Percentiles rank a stretch among this genome's conserved stretches.
Conservation (phyloP, 2,113 vertebrate genomes). For the Phoenicopterus ruber region DNA sequence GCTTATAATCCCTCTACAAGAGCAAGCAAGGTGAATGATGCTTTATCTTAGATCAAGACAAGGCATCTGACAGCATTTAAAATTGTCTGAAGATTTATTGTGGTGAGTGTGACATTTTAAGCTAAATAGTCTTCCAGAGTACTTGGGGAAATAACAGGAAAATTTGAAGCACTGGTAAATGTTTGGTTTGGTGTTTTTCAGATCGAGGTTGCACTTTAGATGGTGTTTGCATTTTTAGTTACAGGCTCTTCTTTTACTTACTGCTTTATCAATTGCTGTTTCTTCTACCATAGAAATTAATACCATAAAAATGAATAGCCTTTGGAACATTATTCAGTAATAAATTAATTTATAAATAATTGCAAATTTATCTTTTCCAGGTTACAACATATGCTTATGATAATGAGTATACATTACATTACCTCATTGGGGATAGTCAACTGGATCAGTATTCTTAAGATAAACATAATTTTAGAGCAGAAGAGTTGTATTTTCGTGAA, state of each 20-base stretch:
- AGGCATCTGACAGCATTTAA: constrained; percentile 15
- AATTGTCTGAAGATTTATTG: not conserved
- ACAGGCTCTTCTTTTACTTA: not conserved
- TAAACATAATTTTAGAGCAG: not conserved
- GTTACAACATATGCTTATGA: not conserved
- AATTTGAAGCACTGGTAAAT: not conserved
- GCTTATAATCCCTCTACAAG: constrained; percentile 70
- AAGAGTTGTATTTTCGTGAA: not conserved
- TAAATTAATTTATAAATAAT: not conserved
- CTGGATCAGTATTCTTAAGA: not conserved
- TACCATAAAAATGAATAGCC: not conserved
- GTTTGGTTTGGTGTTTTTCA: not conserved
- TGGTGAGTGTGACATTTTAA: not conserved
- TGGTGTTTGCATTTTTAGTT: not conserved
- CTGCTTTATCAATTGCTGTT: not conserved
- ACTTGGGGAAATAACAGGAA: not conserved
- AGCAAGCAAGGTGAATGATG: constrained; percentile 69
- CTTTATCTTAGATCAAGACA: constrained; percentile 43
- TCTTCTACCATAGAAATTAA: not conserved
- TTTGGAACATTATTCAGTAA: not conserved
- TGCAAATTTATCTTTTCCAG: not conserved
- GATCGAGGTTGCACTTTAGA: not conserved
- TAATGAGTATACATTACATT: not conserved
- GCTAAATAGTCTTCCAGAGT: not conserved
- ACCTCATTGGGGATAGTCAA: not conserved